Conservation (phyloP, 2,797 vertebrate genomes). For the Pipistrellus nathusii region DNA sequence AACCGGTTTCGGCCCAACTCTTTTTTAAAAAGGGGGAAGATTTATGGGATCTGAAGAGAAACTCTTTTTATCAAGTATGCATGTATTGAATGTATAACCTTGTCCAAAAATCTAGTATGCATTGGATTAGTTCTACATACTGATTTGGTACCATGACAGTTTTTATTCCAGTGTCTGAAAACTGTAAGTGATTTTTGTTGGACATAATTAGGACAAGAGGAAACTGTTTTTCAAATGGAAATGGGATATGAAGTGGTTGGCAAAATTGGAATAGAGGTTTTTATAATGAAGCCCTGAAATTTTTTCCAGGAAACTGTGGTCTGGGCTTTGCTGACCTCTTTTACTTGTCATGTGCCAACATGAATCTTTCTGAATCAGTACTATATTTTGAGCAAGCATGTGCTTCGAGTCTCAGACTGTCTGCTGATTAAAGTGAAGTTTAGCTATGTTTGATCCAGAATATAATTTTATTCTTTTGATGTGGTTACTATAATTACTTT, state of each 20-base stretch:
- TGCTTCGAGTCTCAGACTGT: not conserved
- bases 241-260: slow-evolving; percentile 12
- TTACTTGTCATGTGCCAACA: not conserved
- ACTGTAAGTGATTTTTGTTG: slow-evolving; percentile 10
- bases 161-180: slow-evolving; percentile 44
- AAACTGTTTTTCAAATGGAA: slow-evolving; percentile 28
- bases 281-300: not conserved
- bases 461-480: slow-evolving; percentile 55
- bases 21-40: too few species aligned
- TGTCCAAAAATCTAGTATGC: not conserved
- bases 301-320: not conserved
- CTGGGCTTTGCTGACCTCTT: slow-evolving; percentile 17
- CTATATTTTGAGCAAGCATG: not conserved
- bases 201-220: slow-evolving; percentile 28
- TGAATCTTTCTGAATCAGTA: slow-evolving; percentile 49
- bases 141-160: not conserved
- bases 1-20: too few species aligned
- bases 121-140: not conserved
- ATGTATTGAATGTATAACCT: not conserved
- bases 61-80: too few species aligned
- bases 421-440: not conserved
- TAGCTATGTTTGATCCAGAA: slow-evolving; percentile 49
- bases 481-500: not conserved
- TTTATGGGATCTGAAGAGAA: too few species aligned
- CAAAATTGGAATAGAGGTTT: slow-evolving; percentile 38